phyloP scores from a whole-genome alignment of 2,113 vertebrate genomes.

The Bos taurus region ARS-UCD2.0 NC_037328.1:58380501-58381000 shows the following conservation, averaged over 20 bases:
- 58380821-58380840: not conserved
- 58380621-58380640: not conserved
- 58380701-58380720: not conserved
- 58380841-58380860: not conserved
- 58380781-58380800: not conserved
- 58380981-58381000: not conserved
- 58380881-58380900: not conserved
- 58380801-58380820: not conserved
- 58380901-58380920: constrained; percentile 9
- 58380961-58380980: not conserved
- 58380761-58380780: not conserved
- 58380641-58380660: not conserved
- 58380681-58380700: not conserved
- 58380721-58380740: not conserved
- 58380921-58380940: not conserved
- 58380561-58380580: not conserved
- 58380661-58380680: not conserved
- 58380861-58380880: not conserved
- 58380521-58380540: not conserved
- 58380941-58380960: constrained; percentile 2
- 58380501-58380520: not conserved
- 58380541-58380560: not conserved
- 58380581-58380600: not conserved
- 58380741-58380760: not conserved
- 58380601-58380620: not conserved